Evolutionary conservation across 1,140 invertebrate species (phyloP), one percentile per base, ranked within the genome.

Genomic region (Panagrolaimus sp.): DNA sequence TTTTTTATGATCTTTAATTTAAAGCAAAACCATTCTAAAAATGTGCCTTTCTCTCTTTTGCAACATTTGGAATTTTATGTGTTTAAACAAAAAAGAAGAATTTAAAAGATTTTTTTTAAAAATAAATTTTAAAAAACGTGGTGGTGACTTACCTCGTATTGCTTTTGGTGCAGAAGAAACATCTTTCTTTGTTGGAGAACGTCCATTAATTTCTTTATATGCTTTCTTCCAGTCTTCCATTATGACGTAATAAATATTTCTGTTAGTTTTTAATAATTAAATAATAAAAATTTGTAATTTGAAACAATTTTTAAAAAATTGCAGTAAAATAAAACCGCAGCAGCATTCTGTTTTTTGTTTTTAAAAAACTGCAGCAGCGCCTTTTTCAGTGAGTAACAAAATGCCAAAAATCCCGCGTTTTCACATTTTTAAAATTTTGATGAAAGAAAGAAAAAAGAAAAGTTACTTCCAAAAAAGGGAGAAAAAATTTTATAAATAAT

Each of bases 211-310:
- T 20, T 14, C 51, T 16, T 57, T 57, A 16, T 57, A 57, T 11
- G 51, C 51, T n/a, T 16, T 20, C 9, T 20, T 11, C 51, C 51
- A 57, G 51, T 20, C 51, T 57, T 57, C 51, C 51, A 57, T n/a
- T n/a, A n/a, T 57, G 51, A 20, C 27, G 51, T 20, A 57, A 27
- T n/a, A 27, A 27, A 25, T 57, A 25, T 3, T 48, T 3, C 5
- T 4, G 47, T 48, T n/a, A 9, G 47, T n/a, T n/a, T n/a, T n/a
- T n/a, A 9, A 9, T n/a, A 48, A 27, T 9, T 53, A 27, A 27
- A 53, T 9, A 53, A 23, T 20, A n/a, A 20, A 20, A 16, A 5
- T 27, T 20, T 11, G 51, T 20, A 13, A n/a, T 57, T 27, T 8
- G 51, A 57, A 57, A 27, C 51, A 57, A 27, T 25, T 25, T 20